These are phyloP conservation scores for Pristionchus exspectatus DNA, from an alignment of 2,888 invertebrate species.

Conservation along the genomic window DNA sequence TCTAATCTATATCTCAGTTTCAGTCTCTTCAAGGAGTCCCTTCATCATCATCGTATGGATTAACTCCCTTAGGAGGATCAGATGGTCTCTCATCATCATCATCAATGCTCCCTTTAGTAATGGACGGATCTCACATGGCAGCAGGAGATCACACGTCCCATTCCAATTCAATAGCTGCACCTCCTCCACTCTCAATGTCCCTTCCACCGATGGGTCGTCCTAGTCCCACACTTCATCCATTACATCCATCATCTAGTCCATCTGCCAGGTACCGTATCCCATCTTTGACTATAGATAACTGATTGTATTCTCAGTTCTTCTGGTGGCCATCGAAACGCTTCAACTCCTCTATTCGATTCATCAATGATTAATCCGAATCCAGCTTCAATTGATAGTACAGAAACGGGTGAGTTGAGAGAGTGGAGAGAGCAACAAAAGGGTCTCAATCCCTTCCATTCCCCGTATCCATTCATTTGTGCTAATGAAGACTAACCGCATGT, in stretches of 20 bases:
- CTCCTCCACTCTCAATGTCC: slow-evolving; percentile 55
- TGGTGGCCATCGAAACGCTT: slow-evolving; percentile 45
- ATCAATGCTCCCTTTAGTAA: slow-evolving; percentile 68
- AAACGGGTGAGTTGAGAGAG: slow-evolving; percentile 53
- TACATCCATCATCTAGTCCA: background rate
- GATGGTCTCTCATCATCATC: background rate
- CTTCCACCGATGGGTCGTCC: background rate
- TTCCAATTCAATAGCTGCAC: slow-evolving; percentile 59
- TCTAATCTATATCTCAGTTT: background rate
- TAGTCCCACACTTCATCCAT: slow-evolving; percentile 14
- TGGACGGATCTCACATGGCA: slow-evolving; percentile 69
- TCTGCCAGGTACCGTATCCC: slow-evolving; percentile 7
- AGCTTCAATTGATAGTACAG: slow-evolving; percentile 43
- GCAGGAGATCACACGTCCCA: slow-evolving; percentile 72
- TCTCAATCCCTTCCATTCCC: slow-evolving; percentile 15
- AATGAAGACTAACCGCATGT: background rate
- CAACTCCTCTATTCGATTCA: slow-evolving; percentile 48
- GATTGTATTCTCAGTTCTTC: slow-evolving; percentile 28
- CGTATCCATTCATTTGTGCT: background rate
- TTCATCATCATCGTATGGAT: background rate
- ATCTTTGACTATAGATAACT: background rate
- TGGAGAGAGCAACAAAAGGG: background rate
- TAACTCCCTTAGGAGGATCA: background rate
- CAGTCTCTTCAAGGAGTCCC: slow-evolving; percentile 19
- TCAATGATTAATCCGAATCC: slow-evolving; percentile 50